Evolutionary conservation across 1,140 invertebrate genomes (phyloP).

Genomic region (Drusus annulatus): DNA sequence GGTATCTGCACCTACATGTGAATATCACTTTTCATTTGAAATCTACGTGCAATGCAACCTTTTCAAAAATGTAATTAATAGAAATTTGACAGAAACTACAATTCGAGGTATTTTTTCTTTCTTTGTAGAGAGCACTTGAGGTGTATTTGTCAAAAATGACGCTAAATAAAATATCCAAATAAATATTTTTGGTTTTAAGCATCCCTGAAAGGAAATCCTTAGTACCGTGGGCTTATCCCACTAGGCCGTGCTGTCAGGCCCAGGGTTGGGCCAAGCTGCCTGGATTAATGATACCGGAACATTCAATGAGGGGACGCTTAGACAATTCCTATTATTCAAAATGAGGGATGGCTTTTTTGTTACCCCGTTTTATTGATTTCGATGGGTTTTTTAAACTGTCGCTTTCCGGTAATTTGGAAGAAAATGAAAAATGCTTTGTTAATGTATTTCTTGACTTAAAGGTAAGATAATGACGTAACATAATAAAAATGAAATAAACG

Average conservation of each 20-base stretch:
- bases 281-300: slow-evolving; percentile 57
- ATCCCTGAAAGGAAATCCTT: slow-evolving; percentile 11
- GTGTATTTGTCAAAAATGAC: too few species aligned
- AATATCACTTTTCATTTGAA: too few species aligned
- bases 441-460: slow-evolving; percentile 2
- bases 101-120: too few species aligned
- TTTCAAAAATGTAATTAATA: too few species aligned
- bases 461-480: not conserved
- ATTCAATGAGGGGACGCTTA: slow-evolving; percentile 56
- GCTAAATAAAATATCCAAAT: too few species aligned
- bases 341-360: slow-evolving; percentile 38
- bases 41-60: too few species aligned
- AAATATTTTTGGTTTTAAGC: not conserved
- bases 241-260: slow-evolving; percentile 38
- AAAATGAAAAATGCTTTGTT: slow-evolving; percentile 21
- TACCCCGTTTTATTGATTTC: slow-evolving; percentile 46
- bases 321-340: slow-evolving; percentile 60
- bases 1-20: too few species aligned
- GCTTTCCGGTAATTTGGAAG: not conserved
- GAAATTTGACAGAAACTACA: too few species aligned
- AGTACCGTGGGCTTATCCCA: slow-evolving; percentile 34
- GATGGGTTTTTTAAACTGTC: slow-evolving; percentile 22
- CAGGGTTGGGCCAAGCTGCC: slow-evolving; percentile 43
- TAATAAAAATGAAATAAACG: too few species aligned
- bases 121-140: too few species aligned